Conservation (phyloP, 2,113 vertebrate genomes). For the Falco punctatus region DNA sequence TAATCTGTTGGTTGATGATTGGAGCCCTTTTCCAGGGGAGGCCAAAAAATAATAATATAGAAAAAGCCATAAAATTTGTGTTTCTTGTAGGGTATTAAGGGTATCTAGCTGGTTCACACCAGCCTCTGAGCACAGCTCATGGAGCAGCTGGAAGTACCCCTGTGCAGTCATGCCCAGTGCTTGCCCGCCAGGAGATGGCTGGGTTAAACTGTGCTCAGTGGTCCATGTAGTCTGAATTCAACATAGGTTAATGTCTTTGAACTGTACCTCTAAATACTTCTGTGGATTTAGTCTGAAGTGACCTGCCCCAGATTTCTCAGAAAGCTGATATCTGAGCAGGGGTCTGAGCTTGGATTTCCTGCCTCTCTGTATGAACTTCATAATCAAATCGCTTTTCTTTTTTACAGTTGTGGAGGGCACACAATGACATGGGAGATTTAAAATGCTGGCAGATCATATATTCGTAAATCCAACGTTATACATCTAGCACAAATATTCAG, state of each 20-base stretch:
- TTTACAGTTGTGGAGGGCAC: neutral
- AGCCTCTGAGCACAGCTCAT: neutral
- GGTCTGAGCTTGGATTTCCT: neutral
- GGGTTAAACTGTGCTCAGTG: neutral
- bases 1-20: neutral
- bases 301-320: neutral
- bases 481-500: neutral
- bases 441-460: neutral
- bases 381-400: neutral
- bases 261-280: neutral
- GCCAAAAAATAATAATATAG: too few relatives aligned
- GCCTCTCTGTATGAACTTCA: neutral
- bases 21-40: fast-evolving
- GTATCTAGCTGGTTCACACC: neutral
- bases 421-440: slow-evolving; percentile 3
- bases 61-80: fast-evolving
- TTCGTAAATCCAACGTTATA: neutral
- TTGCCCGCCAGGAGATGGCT: neutral
- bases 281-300: neutral
- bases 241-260: neutral
- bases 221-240: neutral
- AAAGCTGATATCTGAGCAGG: neutral
- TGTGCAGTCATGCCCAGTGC: neutral
- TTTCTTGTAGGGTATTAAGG: neutral
- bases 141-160: neutral